phyloP scores from a whole-genome alignment of 1,140 invertebrate genomes.

The Brachionus manjavacas region DNA sequence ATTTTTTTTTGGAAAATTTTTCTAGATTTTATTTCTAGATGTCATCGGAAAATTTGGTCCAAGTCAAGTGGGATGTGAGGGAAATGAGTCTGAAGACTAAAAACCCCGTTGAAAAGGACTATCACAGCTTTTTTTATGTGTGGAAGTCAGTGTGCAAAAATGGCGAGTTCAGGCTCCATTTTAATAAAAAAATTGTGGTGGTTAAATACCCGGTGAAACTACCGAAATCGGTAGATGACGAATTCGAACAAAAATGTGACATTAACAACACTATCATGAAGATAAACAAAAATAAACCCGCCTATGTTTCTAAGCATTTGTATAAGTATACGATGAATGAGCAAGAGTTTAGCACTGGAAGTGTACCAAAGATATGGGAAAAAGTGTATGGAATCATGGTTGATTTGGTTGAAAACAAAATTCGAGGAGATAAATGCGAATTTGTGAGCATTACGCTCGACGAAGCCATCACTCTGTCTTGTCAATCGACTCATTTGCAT shows the following conservation, averaged over 20 bases:
- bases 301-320: conserved; percentile 12
- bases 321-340: conserved; percentile 33
- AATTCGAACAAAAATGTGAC: conserved; percentile 31
- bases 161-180: not conserved
- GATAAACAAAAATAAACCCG: not conserved
- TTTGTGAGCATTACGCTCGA: not conserved
- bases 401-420: not conserved
- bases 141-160: conserved; percentile 39
- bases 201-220: conserved; percentile 35
- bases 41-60: not conserved
- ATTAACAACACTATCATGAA: not conserved
- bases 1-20: not conserved
- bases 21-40: not conserved
- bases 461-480: conserved; percentile 9
- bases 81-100: not conserved
- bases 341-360: conserved; percentile 2
- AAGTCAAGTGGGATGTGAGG: conserved; percentile 22
- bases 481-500: conserved; percentile 36
- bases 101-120: conserved; percentile 6
- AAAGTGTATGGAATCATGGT: not conserved
- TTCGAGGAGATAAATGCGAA: not conserved
- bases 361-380: conserved; percentile 7
- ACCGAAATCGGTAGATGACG: conserved; percentile 30
- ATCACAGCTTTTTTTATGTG: conserved; percentile 11
- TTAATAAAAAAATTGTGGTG: not conserved